Evolutionary conservation across 2,797 vertebrate species (phyloP), one percentile per base, ranked within the genome.

Genomic region (Leptoclinus maculatus): DNA sequence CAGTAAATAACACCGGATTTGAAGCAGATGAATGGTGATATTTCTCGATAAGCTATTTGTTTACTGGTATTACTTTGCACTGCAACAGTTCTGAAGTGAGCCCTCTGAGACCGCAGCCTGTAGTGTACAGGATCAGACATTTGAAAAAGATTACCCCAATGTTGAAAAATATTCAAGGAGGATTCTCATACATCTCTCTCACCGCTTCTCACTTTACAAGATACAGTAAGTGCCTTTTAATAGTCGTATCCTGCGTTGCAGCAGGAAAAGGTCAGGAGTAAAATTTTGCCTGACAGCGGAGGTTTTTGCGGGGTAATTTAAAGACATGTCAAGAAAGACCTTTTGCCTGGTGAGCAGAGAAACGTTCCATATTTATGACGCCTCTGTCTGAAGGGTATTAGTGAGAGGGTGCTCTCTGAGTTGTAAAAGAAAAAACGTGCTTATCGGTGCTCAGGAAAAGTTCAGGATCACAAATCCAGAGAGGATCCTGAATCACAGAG

Each of bases 321-420:
- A 80, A 87, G 84, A 82, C 79, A 34, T 83, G 75, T 87, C 85
- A 87, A 66, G 45, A 79, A 62, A 78, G 83, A 86, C 86, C 83
- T 88, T 88, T 85, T 80, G 64, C 67, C 76, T 62, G 78, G 74
- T 14, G 72, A 78, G 62, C 47, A 32, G n/a, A 64, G 64, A 74
- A 76, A 76, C 1, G 53, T 70, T 87, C 74, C 76, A 84, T 83
- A 84, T 88, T 86, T 86, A 84, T 81, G 82, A 83, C 0, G 51
- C 59, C 36, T 66, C 49, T 39, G 62, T 90, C 73, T 78, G 74
- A 88, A 87, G 58, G 71, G 70, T 82, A 84, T 79, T 74, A 71
- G 78, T 70, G 68, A 67, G 74, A 67, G 62, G 34, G 13, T 60
- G 66, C 63, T 76, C 38, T 76, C 56, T 72, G 63, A 49, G 66